Evolutionary conservation across 92 coral and sea anemone genomes (phyloP).

Genomic region (Palythoa grandis): DNA sequence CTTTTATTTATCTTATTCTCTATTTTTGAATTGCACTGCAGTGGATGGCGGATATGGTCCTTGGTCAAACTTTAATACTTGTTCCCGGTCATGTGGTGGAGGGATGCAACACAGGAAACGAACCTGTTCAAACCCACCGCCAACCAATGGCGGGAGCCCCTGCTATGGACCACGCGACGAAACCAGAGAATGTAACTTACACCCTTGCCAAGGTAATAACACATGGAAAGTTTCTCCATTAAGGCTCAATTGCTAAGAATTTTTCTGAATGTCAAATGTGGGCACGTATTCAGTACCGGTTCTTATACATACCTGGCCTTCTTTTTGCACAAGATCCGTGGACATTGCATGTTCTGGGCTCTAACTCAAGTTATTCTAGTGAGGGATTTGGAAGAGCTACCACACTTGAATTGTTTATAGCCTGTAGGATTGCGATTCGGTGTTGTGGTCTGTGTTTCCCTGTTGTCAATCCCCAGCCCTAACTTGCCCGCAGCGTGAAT

Average conservation of each 20-base stretch:
- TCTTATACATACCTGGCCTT: too few relatives aligned
- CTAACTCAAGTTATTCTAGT: too few relatives aligned
- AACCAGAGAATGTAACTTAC: slow-evolving; percentile 56
- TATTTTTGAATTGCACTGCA: background rate
- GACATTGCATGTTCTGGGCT: too few relatives aligned
- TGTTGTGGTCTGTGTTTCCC: too few relatives aligned
- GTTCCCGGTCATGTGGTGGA: slow-evolving; percentile 72
- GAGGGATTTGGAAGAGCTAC: too few relatives aligned
- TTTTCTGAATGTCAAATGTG: too few relatives aligned
- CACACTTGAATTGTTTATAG: too few relatives aligned
- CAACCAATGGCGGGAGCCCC: slow-evolving; percentile 71
- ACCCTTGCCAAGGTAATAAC: slow-evolving; percentile 63
- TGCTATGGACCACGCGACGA: slow-evolving; percentile 69
- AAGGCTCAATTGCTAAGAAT: background rate
- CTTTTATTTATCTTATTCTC: background rate
- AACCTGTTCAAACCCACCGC: slow-evolving; percentile 75
- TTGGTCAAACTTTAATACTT: slow-evolving; percentile 73
- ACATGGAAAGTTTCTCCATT: background rate
- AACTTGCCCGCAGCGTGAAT: too few relatives aligned
- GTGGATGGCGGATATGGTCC: slow-evolving; percentile 71
- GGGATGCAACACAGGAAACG: slow-evolving; percentile 71
- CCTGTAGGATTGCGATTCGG: too few relatives aligned
- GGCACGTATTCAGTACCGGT: too few relatives aligned
- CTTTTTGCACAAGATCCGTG: too few relatives aligned
- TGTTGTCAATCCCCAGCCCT: too few relatives aligned